Conservation (phyloP, 2,797 vertebrate genomes). For the Pantherophis alleghaniensis region DNA sequence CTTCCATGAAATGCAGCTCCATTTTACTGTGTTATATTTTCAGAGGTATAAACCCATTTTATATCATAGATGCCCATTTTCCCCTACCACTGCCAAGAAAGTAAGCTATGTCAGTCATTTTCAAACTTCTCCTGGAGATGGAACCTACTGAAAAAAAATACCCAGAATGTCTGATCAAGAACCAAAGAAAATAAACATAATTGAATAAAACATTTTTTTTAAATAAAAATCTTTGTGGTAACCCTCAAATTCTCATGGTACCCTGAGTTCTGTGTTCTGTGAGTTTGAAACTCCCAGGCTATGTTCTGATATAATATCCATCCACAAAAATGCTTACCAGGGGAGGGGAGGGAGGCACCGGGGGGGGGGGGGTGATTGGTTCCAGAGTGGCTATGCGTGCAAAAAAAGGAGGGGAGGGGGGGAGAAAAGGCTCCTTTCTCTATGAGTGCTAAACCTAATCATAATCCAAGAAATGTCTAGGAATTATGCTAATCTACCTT, state of each 20-base stretch:
- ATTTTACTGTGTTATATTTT: neutral
- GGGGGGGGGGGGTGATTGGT: neutral
- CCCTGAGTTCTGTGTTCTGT: neutral
- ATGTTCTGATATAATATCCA: neutral
- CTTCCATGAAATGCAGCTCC: neutral
- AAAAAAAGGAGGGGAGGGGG: accelerated
- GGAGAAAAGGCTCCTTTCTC: neutral
- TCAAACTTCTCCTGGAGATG: neutral
- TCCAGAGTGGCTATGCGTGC: accelerated
- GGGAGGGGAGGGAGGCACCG: too few species aligned
- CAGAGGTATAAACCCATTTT: neutral
- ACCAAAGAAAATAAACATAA: neutral
- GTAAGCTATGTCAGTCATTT: neutral
- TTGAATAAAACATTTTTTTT: neutral
- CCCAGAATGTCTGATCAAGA: neutral
- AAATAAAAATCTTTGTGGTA: neutral
- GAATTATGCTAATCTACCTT: neutral
- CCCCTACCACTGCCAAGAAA: neutral
- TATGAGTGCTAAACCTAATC: neutral
- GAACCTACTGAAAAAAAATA: neutral
- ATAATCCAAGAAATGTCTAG: neutral
- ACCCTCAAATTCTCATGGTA: neutral
- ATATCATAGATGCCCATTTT: neutral
- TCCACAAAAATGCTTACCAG: neutral
- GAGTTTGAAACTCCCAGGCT: neutral